Evolutionary conservation across 2,888 invertebrate genomes (phyloP).

Genomic region (Torymus aiolomorphi): DNA sequence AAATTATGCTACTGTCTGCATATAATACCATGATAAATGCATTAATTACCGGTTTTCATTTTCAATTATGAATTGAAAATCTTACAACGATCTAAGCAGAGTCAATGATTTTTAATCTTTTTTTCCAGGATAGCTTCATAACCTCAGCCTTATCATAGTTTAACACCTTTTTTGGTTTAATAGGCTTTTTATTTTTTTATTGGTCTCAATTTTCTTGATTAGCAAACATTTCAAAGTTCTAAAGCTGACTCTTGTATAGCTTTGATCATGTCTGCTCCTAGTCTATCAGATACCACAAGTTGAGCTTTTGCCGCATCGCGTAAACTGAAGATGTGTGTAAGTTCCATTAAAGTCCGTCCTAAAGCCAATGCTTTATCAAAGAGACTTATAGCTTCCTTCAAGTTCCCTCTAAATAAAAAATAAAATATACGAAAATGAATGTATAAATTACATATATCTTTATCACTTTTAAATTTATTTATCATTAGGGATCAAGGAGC

Average conservation of each 20-base stretch:
- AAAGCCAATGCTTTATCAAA: conserved; percentile 92
- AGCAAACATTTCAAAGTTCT: conserved; percentile 37
- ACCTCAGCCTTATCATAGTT: conserved; percentile 8
- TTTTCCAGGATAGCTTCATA: background rate
- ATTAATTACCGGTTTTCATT: conserved; percentile 33
- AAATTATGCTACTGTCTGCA: conserved; percentile 15
- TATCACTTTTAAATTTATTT: too few relatives aligned
- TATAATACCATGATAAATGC: conserved; percentile 37
- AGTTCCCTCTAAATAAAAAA: conserved; percentile 83
- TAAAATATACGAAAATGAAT: background rate
- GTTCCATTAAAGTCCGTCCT: conserved; percentile 91
- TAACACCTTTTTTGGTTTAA: conserved; percentile 7
- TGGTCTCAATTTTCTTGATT: conserved; percentile 18
- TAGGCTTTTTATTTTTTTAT: conserved; percentile 31
- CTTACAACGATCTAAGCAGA: conserved; percentile 10
- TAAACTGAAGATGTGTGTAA: conserved; percentile 92
- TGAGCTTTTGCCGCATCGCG: conserved; percentile 94
- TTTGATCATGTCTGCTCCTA: conserved; percentile 80
- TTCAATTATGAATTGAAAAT: conserved; percentile 30
- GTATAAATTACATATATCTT: too few relatives aligned
- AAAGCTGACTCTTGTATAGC: conserved; percentile 60
- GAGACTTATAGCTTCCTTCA: conserved; percentile 87
- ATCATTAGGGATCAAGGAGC: too few relatives aligned
- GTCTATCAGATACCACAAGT: conserved; percentile 85
- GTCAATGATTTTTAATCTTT: conserved; percentile 20